Evolutionary conservation across 2,797 vertebrate genomes (phyloP).

Genomic region (Mormyrops attenuatus): DNA sequence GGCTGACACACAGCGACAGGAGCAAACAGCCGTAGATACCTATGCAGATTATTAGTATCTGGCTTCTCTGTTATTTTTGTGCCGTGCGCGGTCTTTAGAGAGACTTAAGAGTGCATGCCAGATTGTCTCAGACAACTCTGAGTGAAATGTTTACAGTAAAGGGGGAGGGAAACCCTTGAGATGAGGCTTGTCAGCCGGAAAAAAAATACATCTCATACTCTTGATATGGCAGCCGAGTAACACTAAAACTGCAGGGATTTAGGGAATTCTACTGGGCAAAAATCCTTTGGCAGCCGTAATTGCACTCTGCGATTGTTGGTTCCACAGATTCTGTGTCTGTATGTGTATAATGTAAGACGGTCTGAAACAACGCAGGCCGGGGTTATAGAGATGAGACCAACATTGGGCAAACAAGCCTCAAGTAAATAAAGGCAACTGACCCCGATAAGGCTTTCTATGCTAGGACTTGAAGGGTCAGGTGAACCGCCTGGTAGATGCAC

Average conservation of each 20-base stretch:
- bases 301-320: background rate
- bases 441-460: background rate
- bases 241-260: background rate
- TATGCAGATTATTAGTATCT: slow-evolving; percentile 3
- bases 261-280: background rate
- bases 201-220: slow-evolving; percentile 10
- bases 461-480: background rate
- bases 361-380: background rate
- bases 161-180: background rate
- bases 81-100: background rate
- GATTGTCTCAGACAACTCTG: slow-evolving; percentile 7
- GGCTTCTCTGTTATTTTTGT: background rate
- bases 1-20: background rate
- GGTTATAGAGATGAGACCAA: background rate
- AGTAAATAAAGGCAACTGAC: background rate
- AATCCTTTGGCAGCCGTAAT: background rate
- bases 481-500: background rate
- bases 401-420: background rate
- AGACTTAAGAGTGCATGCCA: background rate
- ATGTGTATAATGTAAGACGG: background rate
- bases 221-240: background rate
- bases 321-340: background rate
- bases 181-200: background rate
- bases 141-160: background rate
- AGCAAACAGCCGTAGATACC: background rate